Conservation (phyloP, 2,888 invertebrate genomes). For the Perizoma affinitatum region DNA sequence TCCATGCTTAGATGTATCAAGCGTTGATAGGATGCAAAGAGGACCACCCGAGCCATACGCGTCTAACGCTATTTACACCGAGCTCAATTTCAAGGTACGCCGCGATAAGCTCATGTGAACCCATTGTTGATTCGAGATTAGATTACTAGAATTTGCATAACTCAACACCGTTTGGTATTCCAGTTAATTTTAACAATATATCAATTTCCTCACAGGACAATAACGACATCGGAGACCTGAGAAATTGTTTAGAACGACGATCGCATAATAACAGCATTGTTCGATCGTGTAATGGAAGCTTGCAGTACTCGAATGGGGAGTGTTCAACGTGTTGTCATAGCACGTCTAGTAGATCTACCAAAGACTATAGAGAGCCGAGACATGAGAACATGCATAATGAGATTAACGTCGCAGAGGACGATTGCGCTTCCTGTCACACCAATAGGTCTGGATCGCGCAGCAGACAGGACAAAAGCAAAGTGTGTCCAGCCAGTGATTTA, state of each 20-base stretch:
- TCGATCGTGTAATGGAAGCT: slow-evolving; percentile 78
- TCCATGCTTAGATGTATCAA: slow-evolving; percentile 73
- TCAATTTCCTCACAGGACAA: slow-evolving; percentile 71
- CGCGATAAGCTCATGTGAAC: slow-evolving; percentile 68
- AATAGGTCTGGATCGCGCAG: slow-evolving; percentile 78
- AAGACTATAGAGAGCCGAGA: slow-evolving; percentile 76
- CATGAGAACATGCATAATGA: slow-evolving; percentile 72
- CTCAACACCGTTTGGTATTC: slow-evolving; percentile 25
- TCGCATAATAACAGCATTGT: slow-evolving; percentile 82
- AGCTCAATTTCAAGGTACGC: slow-evolving; percentile 81
- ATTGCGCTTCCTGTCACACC: slow-evolving; percentile 76
- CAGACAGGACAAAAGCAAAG: slow-evolving; percentile 80
- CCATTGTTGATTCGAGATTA: slow-evolving; percentile 63
- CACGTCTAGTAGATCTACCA: slow-evolving; percentile 78
- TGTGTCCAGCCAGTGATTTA: slow-evolving; percentile 78
- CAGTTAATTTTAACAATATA: slow-evolving; percentile 48
- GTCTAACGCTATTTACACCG: slow-evolving; percentile 80
- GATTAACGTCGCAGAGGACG: slow-evolving; percentile 74
- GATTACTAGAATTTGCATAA: slow-evolving; percentile 67
- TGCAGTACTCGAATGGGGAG: slow-evolving; percentile 79
- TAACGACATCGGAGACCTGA: slow-evolving; percentile 74
- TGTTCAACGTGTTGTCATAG: slow-evolving; percentile 80
- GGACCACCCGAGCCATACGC: slow-evolving; percentile 79
- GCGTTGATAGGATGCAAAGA: slow-evolving; percentile 74
- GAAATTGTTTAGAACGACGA: slow-evolving; percentile 76